Percentiles rank a stretch among this genome's conserved stretches.
These are phyloP conservation scores for Leptura quadrifasciata DNA, from an alignment of 2,888 invertebrate genomes.

Conservation along the genomic window DNA sequence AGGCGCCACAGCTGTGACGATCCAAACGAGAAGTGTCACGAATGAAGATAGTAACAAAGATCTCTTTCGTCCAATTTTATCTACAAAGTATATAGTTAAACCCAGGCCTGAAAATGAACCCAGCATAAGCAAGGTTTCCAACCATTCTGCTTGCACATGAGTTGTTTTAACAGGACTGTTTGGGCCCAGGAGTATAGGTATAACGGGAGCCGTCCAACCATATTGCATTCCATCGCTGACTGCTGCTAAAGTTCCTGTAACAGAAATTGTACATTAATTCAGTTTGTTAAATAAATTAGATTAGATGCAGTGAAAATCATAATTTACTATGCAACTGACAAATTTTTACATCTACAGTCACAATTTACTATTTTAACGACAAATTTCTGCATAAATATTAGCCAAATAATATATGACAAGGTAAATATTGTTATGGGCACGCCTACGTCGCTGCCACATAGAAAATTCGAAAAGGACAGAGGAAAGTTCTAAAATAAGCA, in stretches of 20 bases:
- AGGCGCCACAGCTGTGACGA: constrained; percentile 67
- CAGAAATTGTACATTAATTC: neutral
- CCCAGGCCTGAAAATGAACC: constrained; percentile 69
- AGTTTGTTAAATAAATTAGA: neutral
- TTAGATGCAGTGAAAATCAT: neutral
- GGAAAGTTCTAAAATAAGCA: no score
- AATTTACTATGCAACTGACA: no score
- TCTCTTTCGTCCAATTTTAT: constrained; percentile 67
- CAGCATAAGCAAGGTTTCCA: constrained; percentile 66
- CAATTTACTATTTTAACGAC: no score
- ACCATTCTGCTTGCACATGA: constrained; percentile 62
- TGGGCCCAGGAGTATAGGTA: constrained; percentile 65
- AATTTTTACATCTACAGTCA: no score
- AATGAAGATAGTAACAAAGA: constrained; percentile 69
- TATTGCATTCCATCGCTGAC: constrained; percentile 73
- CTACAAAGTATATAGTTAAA: constrained; percentile 67
- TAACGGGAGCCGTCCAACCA: constrained; percentile 71
- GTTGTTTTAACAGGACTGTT: constrained; percentile 67
- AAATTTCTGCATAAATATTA: no score
- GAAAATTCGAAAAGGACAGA: no score
- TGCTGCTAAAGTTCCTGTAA: constrained; percentile 70
- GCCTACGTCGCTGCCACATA: no score
- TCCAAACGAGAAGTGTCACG: constrained; percentile 69
- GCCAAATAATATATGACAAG: no score
- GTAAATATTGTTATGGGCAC: no score